Evolutionary conservation across 1,140 invertebrate genomes (phyloP), one percentile per base, ranked within the genome.

Genomic region (Lerema accius): DNA sequence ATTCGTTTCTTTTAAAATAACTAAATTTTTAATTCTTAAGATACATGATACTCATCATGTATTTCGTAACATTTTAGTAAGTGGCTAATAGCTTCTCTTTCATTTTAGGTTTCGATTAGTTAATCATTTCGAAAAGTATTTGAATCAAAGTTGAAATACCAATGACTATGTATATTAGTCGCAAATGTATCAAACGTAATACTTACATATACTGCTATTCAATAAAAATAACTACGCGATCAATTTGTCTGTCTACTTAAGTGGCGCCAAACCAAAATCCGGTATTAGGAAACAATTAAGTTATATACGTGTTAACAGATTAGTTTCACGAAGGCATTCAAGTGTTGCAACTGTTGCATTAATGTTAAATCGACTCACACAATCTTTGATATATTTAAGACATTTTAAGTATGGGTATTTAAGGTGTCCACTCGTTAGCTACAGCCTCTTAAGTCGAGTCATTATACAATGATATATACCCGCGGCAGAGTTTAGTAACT

Each of bases 351-450:
- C n/a, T n/a, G n/a, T n/a, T n/a, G n/a, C n/a, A n/a, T n/a, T n/a
- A 60, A 50, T 51, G 63, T 69, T 14, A 39, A 56, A 64, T 66
- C 64, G 55, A 60, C 51, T 61, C 11, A 62, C 40, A 53, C 49
- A 49, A 19, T 19, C 65, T 37, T 63, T 60, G 62, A 65, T 63
- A 68, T 67, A 50, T 71, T 67, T 62, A 45, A 15, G 26, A 59
- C 37, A 23, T 45, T 59, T 26, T 39, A 42, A 19, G n/a, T 13
- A 35, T 17, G 28, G 28, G 48, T 28, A 49, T 42, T 65, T 51
- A 39, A 42, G n/a, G 39, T 65, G 40, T 7, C 39, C 39, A 55
- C 37, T 7, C 43, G 14, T 43, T 28, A 17, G 35, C 39, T 28
- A 26, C 17, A 55, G 23, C 11, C 11, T 13, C 19, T 3, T 42